These are phyloP conservation scores for Taenioides sp. DNA, from an alignment of 2,797 vertebrate genomes.

Conservation along the genomic window DNA sequence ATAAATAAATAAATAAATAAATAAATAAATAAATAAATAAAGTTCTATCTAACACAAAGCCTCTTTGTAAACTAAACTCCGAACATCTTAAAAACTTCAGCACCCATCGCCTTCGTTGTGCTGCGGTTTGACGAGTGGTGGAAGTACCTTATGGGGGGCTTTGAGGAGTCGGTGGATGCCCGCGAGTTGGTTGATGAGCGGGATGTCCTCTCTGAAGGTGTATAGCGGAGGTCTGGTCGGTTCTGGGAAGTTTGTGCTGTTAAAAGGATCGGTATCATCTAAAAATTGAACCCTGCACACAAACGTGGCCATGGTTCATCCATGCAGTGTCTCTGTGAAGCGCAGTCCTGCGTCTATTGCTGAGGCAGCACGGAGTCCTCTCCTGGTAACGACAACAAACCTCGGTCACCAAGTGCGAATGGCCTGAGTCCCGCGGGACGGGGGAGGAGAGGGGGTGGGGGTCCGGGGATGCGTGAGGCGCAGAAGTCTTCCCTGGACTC, in stretches of 20 bases:
- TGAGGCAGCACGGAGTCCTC: conserved; percentile 32
- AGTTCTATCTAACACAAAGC: background rate
- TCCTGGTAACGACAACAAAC: conserved; percentile 71
- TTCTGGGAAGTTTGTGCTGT: conserved; percentile 95
- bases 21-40: background rate
- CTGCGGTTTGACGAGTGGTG: conserved; percentile 85
- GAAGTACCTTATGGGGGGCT: conserved; percentile 90
- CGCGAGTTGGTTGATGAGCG: conserved; percentile 88
- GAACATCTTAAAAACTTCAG: background rate
- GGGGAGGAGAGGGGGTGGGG: too few species aligned
- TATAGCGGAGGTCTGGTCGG: conserved; percentile 88
- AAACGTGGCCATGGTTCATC: conserved; percentile 87
- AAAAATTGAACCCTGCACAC: conserved; percentile 91
- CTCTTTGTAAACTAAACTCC: background rate
- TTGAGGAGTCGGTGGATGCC: conserved; percentile 89
- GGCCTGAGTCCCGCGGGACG: conserved; percentile 32
- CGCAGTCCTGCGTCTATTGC: conserved; percentile 33
- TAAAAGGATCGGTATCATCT: conserved; percentile 95
- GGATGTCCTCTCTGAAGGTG: conserved; percentile 89
- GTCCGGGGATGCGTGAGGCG: background rate
- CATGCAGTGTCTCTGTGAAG: conserved; percentile 72
- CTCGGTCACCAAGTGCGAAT: conserved; percentile 51
- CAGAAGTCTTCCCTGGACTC: conserved; percentile 12
- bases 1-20: background rate
- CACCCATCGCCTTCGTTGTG: background rate